Evolutionary conservation across 2,888 invertebrate species (phyloP).

Genomic region (Oligia strigilis): DNA sequence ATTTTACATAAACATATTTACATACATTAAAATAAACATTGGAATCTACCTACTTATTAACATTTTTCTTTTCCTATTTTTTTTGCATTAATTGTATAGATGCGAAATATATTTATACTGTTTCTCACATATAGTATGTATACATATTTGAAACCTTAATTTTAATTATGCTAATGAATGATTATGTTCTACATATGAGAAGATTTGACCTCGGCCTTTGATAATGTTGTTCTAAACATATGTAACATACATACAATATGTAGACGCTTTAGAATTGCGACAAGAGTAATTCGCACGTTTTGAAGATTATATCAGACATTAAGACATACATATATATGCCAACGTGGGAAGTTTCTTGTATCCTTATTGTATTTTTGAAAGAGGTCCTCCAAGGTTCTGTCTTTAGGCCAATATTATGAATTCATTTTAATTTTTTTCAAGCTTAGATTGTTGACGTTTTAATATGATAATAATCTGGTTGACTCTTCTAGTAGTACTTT

Average conservation of each 20-base stretch:
- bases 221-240: conserved; percentile 6
- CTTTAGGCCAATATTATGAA: background rate
- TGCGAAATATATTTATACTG: background rate
- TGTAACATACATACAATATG: background rate
- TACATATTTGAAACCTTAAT: too few relatives aligned
- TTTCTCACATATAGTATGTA: too few relatives aligned
- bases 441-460: background rate
- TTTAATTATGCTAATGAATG: background rate
- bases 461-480: background rate
- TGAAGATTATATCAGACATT: background rate
- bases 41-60: background rate
- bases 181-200: background rate
- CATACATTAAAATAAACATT: background rate
- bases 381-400: conserved; percentile 6
- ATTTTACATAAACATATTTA: background rate
- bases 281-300: conserved; percentile 14
- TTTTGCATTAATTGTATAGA: background rate
- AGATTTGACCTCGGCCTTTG: conserved; percentile 11
- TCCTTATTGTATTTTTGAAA: background rate
- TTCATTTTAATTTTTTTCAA: background rate
- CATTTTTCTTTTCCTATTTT: background rate
- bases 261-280: background rate
- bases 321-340: background rate
- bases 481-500: background rate
- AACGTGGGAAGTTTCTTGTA: background rate